phyloP scores from a whole-genome alignment of 2,113 vertebrate genomes.

The Melanocharis versteri region DNA sequence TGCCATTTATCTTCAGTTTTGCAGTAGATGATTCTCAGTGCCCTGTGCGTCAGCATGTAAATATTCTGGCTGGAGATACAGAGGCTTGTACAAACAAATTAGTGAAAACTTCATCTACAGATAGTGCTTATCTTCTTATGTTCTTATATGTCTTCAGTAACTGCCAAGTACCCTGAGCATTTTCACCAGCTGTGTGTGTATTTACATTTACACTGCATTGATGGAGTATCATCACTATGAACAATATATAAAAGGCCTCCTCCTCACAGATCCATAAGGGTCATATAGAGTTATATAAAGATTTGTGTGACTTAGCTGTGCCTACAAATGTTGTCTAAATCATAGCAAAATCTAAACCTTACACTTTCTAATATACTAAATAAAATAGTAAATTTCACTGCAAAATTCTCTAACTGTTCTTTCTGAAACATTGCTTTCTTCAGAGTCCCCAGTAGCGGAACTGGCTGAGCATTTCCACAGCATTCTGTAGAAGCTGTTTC shows the following conservation, averaged over 20 bases:
- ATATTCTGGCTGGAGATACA: not conserved
- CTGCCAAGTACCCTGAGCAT: not conserved
- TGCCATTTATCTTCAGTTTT: constrained; percentile 54
- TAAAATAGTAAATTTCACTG: not conserved
- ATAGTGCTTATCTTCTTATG: not conserved
- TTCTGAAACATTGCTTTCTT: not conserved
- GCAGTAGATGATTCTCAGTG: constrained; percentile 2
- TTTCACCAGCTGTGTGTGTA: not conserved
- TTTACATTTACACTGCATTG: not conserved
- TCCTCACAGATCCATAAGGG: not conserved
- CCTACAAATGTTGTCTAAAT: not conserved
- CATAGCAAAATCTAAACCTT: not conserved
- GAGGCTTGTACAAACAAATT: not conserved
- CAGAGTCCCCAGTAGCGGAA: too few relatives aligned
- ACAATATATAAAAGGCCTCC: not conserved
- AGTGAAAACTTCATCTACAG: not conserved
- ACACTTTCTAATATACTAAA: not conserved
- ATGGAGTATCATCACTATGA: not conserved
- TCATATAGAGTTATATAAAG: not conserved
- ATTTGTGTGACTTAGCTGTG: not conserved
- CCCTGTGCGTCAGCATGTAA: not conserved
- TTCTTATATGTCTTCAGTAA: not conserved
- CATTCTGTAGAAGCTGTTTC: not conserved
- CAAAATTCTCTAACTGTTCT: not conserved
- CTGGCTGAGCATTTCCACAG: not conserved